Evolutionary conservation across 2,113 vertebrate genomes (phyloP), one percentile per base, ranked within the genome.

Genomic region (Pterocles burchelli): DNA sequence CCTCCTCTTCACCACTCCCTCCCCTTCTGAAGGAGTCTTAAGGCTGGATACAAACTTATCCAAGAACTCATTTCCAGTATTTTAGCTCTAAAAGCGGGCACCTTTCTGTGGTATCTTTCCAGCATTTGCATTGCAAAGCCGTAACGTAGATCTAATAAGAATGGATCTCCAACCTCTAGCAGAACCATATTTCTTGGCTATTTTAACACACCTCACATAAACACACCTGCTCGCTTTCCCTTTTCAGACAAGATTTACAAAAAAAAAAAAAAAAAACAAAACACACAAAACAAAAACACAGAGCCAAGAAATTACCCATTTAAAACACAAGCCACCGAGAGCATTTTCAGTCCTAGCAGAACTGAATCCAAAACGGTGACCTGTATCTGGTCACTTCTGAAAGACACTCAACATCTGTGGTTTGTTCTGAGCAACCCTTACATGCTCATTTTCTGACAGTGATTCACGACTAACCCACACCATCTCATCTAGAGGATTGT

Each of bases 401-500:
- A 93, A 90, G 83, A 77, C 28, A 80, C 17, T 67, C 55, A 67
- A 20, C 36, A 55, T 46, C 83, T 31, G 29, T 24, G 26, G 63
- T 67, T 95, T 48, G 11, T 86, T 92, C 65, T 79, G 55, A 92
- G 67, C n/a, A 83, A 51, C 25, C 70, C 51, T 84, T 80, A 43
- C 8, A 5, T 36, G 12, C 57, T 92, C 10, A 11, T 59, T 58
- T 38, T 75, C 46, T 93, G 91, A 89, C 84, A 89, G 83, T 81
- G 91, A 95, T 95, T 92, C 90, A 95, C 86, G 91, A 92, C 93
- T 90, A 95, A 89, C 75, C 48, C 2, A 2, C 52, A 71, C 52
- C 89, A 74, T 96, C 91, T 93, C 73, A 92, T 95, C 43, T 67
- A 51, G 63, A 84, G 74, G 72, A 80, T 88, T 77, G 95, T 93